Conservation (phyloP, 2,113 vertebrate species). For the Mustela lutreola region DNA sequence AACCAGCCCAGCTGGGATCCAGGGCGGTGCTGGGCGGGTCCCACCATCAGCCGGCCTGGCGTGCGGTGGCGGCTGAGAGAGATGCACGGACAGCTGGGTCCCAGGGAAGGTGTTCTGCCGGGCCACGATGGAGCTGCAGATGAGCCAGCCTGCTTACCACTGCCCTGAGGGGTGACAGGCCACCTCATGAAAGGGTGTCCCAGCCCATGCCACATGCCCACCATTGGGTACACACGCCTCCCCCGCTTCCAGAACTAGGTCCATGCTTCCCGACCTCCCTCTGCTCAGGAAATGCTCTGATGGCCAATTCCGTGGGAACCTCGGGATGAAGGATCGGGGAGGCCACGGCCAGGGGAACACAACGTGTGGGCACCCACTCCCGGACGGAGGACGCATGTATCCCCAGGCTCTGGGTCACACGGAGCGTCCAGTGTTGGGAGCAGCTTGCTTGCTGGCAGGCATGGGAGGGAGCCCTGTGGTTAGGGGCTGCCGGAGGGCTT, state of each 20-base stretch:
- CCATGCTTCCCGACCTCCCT: background rate
- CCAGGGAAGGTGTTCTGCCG: background rate
- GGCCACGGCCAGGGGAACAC: background rate
- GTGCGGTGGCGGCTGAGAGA: background rate
- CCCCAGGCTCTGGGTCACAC: background rate
- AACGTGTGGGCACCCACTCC: too few relatives aligned
- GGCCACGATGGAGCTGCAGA: background rate
- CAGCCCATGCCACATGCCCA: too few relatives aligned
- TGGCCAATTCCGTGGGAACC: background rate
- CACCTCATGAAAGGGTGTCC: background rate
- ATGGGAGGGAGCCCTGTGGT: background rate
- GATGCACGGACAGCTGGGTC: background rate
- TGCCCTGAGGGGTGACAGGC: background rate
- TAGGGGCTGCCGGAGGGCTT: background rate
- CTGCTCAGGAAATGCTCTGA: background rate
- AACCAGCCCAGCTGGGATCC: background rate
- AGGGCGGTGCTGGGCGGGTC: background rate
- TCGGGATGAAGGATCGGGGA: background rate
- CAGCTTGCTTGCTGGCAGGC: background rate
- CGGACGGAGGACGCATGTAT: background rate
- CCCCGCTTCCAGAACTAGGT: background rate
- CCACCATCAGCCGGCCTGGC: background rate
- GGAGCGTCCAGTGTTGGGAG: background rate
- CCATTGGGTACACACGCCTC: rapidly evolving
- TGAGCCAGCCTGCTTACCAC: background rate